Percentiles rank a stretch among this genome's conserved stretches.
Conservation (phyloP, 2,113 vertebrate genomes). For the Centrocercus urophasianus region DNA sequence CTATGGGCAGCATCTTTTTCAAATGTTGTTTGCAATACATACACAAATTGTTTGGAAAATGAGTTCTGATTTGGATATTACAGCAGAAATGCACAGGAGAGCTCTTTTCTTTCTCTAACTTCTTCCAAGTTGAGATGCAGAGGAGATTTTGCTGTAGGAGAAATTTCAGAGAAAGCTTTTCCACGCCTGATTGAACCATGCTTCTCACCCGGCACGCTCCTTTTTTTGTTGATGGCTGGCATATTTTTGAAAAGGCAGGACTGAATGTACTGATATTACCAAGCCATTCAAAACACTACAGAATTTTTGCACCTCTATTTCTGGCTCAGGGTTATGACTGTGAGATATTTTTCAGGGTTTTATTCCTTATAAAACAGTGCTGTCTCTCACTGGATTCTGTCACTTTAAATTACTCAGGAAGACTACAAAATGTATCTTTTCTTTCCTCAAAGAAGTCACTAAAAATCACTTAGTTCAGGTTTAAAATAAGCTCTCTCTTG, state of each 20-base stretch:
- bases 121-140: neutral
- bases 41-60: neutral
- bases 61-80: neutral
- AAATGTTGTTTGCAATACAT: neutral
- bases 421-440: neutral
- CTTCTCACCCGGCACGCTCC: neutral
- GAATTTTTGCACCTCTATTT: slow-evolving; percentile 43
- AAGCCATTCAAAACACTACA: neutral
- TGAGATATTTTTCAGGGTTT: slow-evolving; percentile 28
- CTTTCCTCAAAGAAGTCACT: neutral
- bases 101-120: neutral
- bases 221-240: neutral
- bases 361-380: slow-evolving; percentile 30
- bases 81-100: neutral
- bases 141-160: neutral
- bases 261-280: neutral
- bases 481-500: slow-evolving; percentile 38
- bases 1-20: neutral
- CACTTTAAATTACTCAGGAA: slow-evolving; percentile 43
- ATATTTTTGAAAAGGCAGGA: slow-evolving; percentile 3
- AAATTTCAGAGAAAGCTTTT: neutral
- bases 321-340: slow-evolving; percentile 8
- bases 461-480: slow-evolving; percentile 33
- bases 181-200: neutral
- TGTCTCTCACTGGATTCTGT: slow-evolving; percentile 32